phyloP scores from a whole-genome alignment of 2,888 invertebrate species.

The Piscicola geometra region DNA sequence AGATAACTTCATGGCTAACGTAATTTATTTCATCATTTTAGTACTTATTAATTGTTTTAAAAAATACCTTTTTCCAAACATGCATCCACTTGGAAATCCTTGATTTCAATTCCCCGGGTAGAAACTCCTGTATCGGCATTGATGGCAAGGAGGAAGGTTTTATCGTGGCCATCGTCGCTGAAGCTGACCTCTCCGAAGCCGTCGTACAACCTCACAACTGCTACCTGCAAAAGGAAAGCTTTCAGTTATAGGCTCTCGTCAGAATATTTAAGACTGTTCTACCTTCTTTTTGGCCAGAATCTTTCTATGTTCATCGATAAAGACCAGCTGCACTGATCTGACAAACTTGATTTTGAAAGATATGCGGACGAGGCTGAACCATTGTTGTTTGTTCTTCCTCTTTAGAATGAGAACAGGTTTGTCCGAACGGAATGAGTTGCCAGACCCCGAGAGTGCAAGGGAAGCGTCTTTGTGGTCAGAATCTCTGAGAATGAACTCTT shows the following conservation, averaged over 20 bases:
- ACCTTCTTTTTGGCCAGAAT: neutral
- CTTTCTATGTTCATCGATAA: neutral
- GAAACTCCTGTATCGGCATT: neutral
- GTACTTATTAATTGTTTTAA: no score
- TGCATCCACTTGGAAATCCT: slow-evolving; percentile 28
- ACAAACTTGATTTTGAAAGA: neutral
- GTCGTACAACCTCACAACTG: neutral
- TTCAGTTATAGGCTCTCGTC: neutral
- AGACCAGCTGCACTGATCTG: neutral
- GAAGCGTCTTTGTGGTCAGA: neutral
- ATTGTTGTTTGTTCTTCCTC: neutral
- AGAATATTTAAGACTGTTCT: neutral
- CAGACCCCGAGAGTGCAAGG: neutral
- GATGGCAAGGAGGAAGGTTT: neutral
- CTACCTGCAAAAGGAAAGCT: neutral
- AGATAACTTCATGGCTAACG: no score
- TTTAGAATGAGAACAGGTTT: neutral
- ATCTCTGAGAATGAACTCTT: neutral
- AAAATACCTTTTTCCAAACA: slow-evolving; percentile 15
- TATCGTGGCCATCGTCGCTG: neutral
- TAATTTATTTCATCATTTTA: no score
- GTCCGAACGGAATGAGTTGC: neutral
- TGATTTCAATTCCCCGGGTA: neutral
- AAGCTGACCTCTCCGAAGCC: neutral
- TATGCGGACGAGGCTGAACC: neutral